Evolutionary conservation across 1,140 invertebrate species (phyloP).

Genomic region (Listronotus oregonensis): DNA sequence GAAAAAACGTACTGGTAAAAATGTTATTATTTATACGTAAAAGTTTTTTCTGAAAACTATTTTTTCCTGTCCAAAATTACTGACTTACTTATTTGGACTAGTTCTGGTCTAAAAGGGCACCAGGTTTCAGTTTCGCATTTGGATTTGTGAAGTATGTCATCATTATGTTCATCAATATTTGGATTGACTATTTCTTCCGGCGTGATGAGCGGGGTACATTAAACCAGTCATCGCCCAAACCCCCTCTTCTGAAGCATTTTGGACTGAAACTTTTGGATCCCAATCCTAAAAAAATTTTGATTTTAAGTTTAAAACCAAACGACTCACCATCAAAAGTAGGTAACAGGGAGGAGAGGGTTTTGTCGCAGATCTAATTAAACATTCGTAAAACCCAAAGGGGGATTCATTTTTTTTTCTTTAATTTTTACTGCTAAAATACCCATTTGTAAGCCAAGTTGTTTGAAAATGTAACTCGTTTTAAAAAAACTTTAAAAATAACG

Average conservation of each 20-base stretch:
- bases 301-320: too few species aligned
- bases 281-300: conserved; percentile 71
- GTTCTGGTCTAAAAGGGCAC: conserved; percentile 79
- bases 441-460: too few species aligned
- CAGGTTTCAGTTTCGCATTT: conserved; percentile 82
- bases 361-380: too few species aligned
- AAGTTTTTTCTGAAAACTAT: background rate
- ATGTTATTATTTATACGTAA: background rate
- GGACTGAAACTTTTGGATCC: conserved; percentile 83
- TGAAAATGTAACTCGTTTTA: too few species aligned
- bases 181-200: conserved; percentile 93
- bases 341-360: too few species aligned
- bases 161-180: conserved; percentile 94
- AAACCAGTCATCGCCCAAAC: conserved; percentile 88
- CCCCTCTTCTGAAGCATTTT: conserved; percentile 93
- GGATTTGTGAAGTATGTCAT: conserved; percentile 97
- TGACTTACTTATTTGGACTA: conserved; percentile 77
- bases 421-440: too few species aligned
- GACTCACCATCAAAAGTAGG: too few species aligned
- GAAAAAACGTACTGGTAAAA: too few species aligned
- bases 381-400: too few species aligned
- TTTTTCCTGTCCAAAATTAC: background rate
- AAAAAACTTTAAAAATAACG: too few species aligned
- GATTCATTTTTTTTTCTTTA: too few species aligned
- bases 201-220: conserved; percentile 88